Conservation (phyloP, 2,113 vertebrate species). For the Scophthalmus maximus region DNA sequence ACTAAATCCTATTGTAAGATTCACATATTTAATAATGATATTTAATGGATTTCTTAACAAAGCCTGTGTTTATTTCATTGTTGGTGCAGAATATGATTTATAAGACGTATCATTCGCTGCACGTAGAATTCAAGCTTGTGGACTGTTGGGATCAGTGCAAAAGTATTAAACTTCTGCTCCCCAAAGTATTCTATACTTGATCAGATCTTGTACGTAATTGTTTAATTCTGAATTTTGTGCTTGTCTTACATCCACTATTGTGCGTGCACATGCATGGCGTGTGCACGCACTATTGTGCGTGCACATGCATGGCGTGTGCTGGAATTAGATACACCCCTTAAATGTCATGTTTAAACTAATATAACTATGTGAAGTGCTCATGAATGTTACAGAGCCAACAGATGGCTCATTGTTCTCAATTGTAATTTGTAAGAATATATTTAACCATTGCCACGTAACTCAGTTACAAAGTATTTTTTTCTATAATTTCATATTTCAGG, state of each 20-base stretch:
- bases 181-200: conserved; percentile 69
- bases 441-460: conserved; percentile 62
- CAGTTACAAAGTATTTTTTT: conserved; percentile 55
- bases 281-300: conserved; percentile 53
- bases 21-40: conserved; percentile 78
- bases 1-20: conserved; percentile 70
- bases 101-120: conserved; percentile 25
- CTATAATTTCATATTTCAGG: conserved; percentile 70
- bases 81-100: conserved; percentile 33
- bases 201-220: conserved; percentile 47
- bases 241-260: conserved; percentile 54
- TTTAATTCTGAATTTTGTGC: conserved; percentile 26
- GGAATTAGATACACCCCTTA: conserved; percentile 35
- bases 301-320: conserved; percentile 42
- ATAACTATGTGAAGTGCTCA: conserved; percentile 57
- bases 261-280: conserved; percentile 48
- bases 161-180: conserved; percentile 43
- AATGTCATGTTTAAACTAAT: conserved; percentile 62
- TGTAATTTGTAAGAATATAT: conserved; percentile 65
- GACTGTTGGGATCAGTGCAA: conserved; percentile 26
- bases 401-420: conserved; percentile 50
- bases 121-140: conserved; percentile 29
- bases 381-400: conserved; percentile 65
- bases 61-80: conserved; percentile 54
- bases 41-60: conserved; percentile 68